Percentiles rank a stretch among this genome's conserved stretches.
Evolutionary conservation across 2,888 invertebrate genomes (phyloP).

Genomic region (Erannis defoliaria): DNA sequence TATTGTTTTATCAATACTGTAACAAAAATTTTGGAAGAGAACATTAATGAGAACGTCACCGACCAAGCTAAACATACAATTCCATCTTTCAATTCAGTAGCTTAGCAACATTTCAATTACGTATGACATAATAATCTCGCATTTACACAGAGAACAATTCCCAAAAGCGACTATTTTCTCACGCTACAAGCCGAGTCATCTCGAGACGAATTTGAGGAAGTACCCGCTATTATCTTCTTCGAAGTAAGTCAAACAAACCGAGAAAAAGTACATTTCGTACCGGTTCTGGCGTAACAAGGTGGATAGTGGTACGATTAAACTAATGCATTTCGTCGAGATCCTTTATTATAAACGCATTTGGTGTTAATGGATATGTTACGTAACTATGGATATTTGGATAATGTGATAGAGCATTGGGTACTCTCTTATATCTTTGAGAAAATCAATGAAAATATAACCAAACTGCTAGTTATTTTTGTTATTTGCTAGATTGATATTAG

Average conservation of each 20-base stretch:
- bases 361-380: constrained; percentile 61
- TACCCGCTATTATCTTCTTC: constrained; percentile 75
- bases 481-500: too few relatives aligned
- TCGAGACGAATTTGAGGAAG: constrained; percentile 80
- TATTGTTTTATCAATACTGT: background rate
- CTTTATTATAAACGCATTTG: constrained; percentile 78
- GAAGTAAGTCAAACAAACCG: constrained; percentile 69
- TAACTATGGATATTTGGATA: constrained; percentile 31
- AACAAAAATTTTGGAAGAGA: background rate
- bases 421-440: background rate
- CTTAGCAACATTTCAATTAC: constrained; percentile 38
- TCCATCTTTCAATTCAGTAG: constrained; percentile 20
- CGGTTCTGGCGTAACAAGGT: constrained; percentile 64
- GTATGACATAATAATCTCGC: constrained; percentile 46
- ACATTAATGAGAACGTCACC: constrained; percentile 15
- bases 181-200: constrained; percentile 74
- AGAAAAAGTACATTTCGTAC: constrained; percentile 41
- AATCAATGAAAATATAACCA: background rate
- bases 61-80: constrained; percentile 19
- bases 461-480: background rate
- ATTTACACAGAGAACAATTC: constrained; percentile 49
- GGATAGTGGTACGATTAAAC: constrained; percentile 61
- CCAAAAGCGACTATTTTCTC: constrained; percentile 64
- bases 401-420: background rate
- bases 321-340: constrained; percentile 72